phyloP scores from a whole-genome alignment of 2,797 vertebrate species.

The Psittacula derbiana region DNA sequence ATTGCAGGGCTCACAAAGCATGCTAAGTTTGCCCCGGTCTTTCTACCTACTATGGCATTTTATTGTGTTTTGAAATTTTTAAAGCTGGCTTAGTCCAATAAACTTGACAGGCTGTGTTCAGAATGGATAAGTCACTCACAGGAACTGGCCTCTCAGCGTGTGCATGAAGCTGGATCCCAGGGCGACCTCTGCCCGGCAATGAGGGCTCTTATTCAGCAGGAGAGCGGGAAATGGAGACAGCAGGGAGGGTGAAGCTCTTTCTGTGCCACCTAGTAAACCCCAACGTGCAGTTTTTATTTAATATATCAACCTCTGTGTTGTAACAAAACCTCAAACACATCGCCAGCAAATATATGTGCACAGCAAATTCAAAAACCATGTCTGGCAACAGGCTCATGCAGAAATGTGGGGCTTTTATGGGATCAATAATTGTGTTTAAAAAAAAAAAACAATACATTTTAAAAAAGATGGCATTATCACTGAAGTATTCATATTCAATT shows the following conservation, averaged over 20 bases:
- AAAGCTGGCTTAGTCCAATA: not conserved
- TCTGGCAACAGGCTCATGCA: not conserved
- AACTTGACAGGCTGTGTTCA: not conserved
- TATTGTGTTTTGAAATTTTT: not conserved
- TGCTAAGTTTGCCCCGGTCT: too few relatives aligned
- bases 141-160: fast-evolving
- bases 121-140: fast-evolving
- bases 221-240: not conserved
- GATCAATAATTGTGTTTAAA: not conserved
- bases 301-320: not conserved
- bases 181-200: too few relatives aligned
- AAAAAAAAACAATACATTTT: not conserved
- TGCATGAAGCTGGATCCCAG: fast-evolving
- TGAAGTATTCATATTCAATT: conserved; percentile 21
- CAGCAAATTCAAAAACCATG: not conserved
- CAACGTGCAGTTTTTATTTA: not conserved
- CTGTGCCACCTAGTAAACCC: fast-evolving
- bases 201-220: not conserved
- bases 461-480: not conserved
- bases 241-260: not conserved
- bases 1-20: not conserved
- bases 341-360: not conserved
- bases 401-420: not conserved
- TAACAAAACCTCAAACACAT: not conserved
- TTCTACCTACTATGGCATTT: not conserved